Percentiles rank a stretch among this genome's conserved stretches.
These are phyloP conservation scores for Sphecodes monilicornis DNA, from an alignment of 2,888 invertebrate genomes.

Conservation along the genomic window DNA sequence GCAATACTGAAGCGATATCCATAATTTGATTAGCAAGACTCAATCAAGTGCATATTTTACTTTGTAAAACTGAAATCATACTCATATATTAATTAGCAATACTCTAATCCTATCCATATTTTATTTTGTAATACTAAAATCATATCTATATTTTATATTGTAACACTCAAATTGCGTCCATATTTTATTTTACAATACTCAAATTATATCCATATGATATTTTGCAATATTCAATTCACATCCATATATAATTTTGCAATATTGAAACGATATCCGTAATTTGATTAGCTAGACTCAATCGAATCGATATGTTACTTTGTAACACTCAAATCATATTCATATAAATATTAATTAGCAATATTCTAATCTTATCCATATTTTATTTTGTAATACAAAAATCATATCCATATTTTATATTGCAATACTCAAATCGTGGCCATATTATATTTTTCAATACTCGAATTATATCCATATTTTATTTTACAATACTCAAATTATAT, in stretches of 20 bases:
- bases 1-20: no score
- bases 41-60: not conserved
- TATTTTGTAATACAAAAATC: not conserved
- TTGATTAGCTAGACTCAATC: no score
- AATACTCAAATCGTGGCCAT: not conserved
- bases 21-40: slow-evolving; percentile 11
- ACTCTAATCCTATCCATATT: no score
- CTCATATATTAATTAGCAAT: no score
- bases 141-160: slow-evolving; percentile 15
- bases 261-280: no score
- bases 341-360: slow-evolving; percentile 1
- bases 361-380: not conserved
- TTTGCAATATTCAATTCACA: slow-evolving; percentile 14
- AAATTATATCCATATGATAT: not conserved
- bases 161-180: not conserved
- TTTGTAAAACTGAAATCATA: no score
- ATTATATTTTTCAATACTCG: not conserved
- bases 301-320: no score
- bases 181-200: slow-evolving; percentile 5
- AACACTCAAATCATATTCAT: slow-evolving; percentile 1
- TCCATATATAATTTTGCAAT: no score
- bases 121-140: not conserved
- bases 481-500: slow-evolving; percentile 9
- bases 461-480: no score
- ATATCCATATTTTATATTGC: not conserved